A percentile compares a stretch with the other conserved stretches of the same genome.
Evolutionary conservation across 2,113 vertebrate genomes (phyloP).

Genomic region (Lucifuga dentata): DNA sequence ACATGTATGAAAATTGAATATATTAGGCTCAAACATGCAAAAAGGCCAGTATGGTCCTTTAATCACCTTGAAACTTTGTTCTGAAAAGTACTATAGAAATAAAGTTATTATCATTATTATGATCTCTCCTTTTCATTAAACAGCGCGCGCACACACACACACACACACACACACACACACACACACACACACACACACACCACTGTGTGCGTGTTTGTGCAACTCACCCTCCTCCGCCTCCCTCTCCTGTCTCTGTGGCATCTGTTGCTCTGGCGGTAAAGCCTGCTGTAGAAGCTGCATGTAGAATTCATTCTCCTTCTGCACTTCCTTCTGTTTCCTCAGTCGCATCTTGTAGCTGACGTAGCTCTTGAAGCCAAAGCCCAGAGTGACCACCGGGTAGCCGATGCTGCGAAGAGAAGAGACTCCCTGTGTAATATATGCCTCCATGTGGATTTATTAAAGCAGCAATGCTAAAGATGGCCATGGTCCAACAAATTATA

Average conservation of each 20-base stretch:
- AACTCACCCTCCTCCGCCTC: conserved; percentile 95
- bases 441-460: no score
- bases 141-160: no score
- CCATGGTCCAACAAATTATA: background rate
- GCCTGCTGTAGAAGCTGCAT: conserved; percentile 98
- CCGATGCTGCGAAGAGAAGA: conserved; percentile 86
- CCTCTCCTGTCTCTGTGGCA: conserved; percentile 95
- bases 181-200: no score
- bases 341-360: conserved; percentile 99
- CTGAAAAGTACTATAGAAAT: no score
- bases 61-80: no score
- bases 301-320: conserved; percentile 99
- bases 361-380: conserved; percentile 99
- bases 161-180: no score
- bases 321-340: conserved; percentile 97
- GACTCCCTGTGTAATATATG: background rate
- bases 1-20: no score
- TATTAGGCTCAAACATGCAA: no score
- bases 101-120: no score
- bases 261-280: conserved; percentile 95
- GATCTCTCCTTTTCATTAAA: no score
- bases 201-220: background rate
- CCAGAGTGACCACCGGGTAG: conserved; percentile 98
- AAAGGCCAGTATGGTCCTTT: no score
- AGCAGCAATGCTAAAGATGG: background rate